Conservation (phyloP, 2,888 invertebrate species). For the Lepidochrysops patricia region DNA sequence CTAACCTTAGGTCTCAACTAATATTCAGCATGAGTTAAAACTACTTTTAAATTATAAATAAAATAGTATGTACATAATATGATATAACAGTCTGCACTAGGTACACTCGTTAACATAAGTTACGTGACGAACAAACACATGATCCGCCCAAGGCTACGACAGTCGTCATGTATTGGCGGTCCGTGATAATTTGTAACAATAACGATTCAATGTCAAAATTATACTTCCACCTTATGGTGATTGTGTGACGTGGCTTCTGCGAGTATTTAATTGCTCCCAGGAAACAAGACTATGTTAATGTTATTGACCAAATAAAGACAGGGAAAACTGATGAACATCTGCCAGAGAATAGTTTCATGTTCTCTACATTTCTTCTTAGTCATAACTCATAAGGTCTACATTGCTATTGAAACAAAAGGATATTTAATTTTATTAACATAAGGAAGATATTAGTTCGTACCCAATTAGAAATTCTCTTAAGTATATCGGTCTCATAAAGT, state of each 20-base stretch:
- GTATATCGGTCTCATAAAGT: not conserved
- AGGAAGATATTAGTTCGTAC: too few species aligned
- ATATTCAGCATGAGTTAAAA: too few species aligned
- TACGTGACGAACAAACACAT: conserved; percentile 58
- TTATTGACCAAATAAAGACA: not conserved
- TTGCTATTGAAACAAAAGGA: too few species aligned
- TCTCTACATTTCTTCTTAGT: not conserved
- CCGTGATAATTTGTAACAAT: conserved; percentile 58
- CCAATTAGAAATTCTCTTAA: not conserved
- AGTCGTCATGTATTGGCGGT: conserved; percentile 51
- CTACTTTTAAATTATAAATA: not conserved
- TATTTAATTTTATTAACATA: too few species aligned
- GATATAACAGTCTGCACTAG: not conserved
- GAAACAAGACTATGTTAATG: not conserved
- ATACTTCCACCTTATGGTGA: conserved; percentile 23
- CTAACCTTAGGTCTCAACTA: too few species aligned
- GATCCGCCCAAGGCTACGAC: conserved; percentile 55
- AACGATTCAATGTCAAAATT: conserved; percentile 53
- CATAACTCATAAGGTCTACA: too few species aligned
- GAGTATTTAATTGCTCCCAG: not conserved
- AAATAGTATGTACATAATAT: not conserved
- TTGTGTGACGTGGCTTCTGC: not conserved
- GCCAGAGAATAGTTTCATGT: not conserved
- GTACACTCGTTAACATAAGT: conserved; percentile 36
- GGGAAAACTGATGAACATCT: not conserved